Conservation (phyloP, 2,888 invertebrate genomes). For the Lycaena phlaeas region DNA sequence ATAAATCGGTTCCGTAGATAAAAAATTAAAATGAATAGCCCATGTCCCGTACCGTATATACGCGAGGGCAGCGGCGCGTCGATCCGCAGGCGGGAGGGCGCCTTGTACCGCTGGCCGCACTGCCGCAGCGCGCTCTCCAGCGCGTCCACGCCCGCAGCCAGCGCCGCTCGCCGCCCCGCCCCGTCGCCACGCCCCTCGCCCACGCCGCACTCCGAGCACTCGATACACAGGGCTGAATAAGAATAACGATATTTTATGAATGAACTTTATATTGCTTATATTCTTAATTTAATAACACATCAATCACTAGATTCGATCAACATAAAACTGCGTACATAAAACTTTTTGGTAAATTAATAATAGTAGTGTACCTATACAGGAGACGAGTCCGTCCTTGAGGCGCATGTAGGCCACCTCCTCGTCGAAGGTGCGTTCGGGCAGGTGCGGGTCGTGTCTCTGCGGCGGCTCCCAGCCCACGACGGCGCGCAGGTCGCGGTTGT, state of each 20-base stretch:
- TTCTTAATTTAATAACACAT: too few species aligned
- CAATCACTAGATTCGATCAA: too few species aligned
- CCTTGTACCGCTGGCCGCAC: slow-evolving; percentile 34
- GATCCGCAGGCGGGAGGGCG: slow-evolving; percentile 37
- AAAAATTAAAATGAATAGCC: neutral
- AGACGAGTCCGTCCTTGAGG: slow-evolving; percentile 49
- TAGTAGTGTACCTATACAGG: slow-evolving; percentile 25
- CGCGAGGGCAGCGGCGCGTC: slow-evolving; percentile 48
- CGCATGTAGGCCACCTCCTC: slow-evolving; percentile 49
- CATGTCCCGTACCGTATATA: slow-evolving; percentile 48
- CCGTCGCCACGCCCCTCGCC: slow-evolving; percentile 28
- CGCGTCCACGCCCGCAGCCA: slow-evolving; percentile 38
- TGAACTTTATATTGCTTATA: too few species aligned
- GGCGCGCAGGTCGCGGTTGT: slow-evolving; percentile 85
- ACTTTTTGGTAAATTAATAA: too few species aligned
- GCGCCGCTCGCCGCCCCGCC: slow-evolving; percentile 33
- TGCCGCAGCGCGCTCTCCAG: slow-evolving; percentile 43
- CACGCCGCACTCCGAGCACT: slow-evolving; percentile 40
- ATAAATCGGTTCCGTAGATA: too few species aligned
- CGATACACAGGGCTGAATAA: slow-evolving; percentile 39
- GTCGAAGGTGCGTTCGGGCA: slow-evolving; percentile 43
- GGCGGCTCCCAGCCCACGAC: slow-evolving; percentile 80
- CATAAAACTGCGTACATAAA: too few species aligned
- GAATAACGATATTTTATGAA: neutral
- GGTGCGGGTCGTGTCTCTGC: slow-evolving; percentile 41